Percentiles rank a stretch among this genome's conserved stretches.
phyloP scores from a whole-genome alignment of 2,888 invertebrate species.

The Phaedon cochleariae region DNA sequence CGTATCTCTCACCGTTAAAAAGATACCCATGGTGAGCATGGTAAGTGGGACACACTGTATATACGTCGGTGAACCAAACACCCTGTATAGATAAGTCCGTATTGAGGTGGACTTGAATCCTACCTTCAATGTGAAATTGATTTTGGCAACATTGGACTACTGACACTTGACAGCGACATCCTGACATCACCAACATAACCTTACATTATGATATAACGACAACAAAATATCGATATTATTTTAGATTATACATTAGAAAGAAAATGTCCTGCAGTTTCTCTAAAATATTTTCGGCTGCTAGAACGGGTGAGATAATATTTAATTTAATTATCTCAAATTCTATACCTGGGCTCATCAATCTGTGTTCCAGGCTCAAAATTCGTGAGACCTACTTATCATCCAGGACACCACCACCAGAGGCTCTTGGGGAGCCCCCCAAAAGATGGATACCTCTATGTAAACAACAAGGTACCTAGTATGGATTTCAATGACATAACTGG shows the following conservation, averaged over 20 bases:
- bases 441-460: slow-evolving; percentile 69
- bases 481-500: slow-evolving; percentile 72
- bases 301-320: slow-evolving; percentile 42
- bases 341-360: neutral
- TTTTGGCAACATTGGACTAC: no score
- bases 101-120: no score
- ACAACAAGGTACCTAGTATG: slow-evolving; percentile 72
- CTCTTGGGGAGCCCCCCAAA: slow-evolving; percentile 40
- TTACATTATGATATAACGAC: neutral
- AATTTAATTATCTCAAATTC: neutral
- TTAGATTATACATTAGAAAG: neutral
- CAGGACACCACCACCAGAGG: slow-evolving; percentile 25
- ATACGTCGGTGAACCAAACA: no score
- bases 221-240: no score
- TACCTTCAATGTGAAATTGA: no score
- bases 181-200: no score
- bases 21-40: no score
- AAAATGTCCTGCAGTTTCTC: slow-evolving; percentile 44
- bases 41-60: no score
- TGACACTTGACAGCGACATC: no score
- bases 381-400: slow-evolving; percentile 27
- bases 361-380: slow-evolving; percentile 35
- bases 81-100: no score
- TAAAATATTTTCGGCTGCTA: slow-evolving; percentile 66
- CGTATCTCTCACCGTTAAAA: no score